Base-by-base conservation (phyloP, 2,888 invertebrate species). In the Drepanosiphum platanoidis region DNA sequence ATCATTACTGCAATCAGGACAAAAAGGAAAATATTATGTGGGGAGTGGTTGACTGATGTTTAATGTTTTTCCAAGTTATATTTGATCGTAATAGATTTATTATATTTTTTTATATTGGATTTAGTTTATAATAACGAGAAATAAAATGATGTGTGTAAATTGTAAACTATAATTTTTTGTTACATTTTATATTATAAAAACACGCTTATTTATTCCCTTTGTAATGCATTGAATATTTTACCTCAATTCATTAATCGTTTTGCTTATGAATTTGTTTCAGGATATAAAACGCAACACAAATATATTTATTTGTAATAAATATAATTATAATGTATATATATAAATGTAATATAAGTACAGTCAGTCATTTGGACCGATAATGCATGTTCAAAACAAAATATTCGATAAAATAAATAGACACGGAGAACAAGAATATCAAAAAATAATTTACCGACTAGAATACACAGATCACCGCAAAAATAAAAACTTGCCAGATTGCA, bases 151-250 rank as follows among this genome's bases (percentile, higher is more conserved):
- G 15, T 30, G 27, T 27, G 1, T 78, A 42, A 30, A 22, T 78
- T 66, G n/a, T 64, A 30, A 32, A 42, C 13, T n/a, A 80, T 18
- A 39, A 58, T 81, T 27, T 81, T 27, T 58, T 58, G 27, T 61
- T 81, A 81, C 9, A 70, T 46, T n/a, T n/a, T 9, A 46, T 42
- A 64, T 72, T 82, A 42, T 58, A 58, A 61, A 72, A 61, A 61
- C 39, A 30, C 8, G 22, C 22, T 71, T 61, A n/a, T 61, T 81
- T 32, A n/a, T 39, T 81, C 13, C 15, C 1, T 46, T 70, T 80
- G 39, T 61, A 81, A 71, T 70, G 52, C 68, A 79, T 30, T 36
- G 34, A 68, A 52, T 68, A 52, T 68, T 68, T 68, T n/a, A n/a
- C n/a, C n/a, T n/a, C n/a, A n/a, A n/a, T n/a, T n/a, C n/a, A n/a